Percentiles rank a stretch among this genome's conserved stretches.
Evolutionary conservation across 2,797 vertebrate genomes (phyloP).

Genomic region (Spondyliosoma cantharus): DNA sequence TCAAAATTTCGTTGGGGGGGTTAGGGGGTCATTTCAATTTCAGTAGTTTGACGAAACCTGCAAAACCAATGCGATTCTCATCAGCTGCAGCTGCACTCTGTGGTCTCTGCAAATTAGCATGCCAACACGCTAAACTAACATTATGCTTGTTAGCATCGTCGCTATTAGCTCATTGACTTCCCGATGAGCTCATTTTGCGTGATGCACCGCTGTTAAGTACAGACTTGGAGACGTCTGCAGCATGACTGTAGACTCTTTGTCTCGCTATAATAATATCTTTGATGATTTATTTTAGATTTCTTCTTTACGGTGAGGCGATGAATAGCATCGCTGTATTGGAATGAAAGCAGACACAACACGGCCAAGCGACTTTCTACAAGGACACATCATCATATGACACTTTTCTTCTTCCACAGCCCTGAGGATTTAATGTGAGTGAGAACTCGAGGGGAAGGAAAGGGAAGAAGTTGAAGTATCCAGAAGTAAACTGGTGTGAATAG

Average conservation of each 20-base stretch:
- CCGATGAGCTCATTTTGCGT: no score
- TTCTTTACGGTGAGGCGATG: neutral
- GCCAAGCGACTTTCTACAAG: neutral
- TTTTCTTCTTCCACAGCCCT: neutral
- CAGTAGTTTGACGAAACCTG: neutral
- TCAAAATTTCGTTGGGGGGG: neutral
- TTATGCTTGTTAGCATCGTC: neutral
- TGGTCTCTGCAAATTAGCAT: neutral
- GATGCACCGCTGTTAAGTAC: neutral
- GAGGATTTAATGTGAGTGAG: neutral
- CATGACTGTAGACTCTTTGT: neutral
- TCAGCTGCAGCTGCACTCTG: neutral
- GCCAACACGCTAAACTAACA: neutral
- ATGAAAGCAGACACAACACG: no score
- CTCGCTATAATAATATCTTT: neutral
- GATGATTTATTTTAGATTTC: neutral
- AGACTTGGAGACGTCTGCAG: neutral
- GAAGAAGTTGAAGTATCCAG: slow-evolving; percentile 9
- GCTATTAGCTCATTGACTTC: neutral
- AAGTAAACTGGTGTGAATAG: slow-evolving; percentile 39
- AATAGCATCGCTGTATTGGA: neutral
- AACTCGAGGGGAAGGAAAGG: neutral
- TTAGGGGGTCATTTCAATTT: neutral
- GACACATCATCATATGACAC: slow-evolving; percentile 3
- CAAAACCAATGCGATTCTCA: neutral